A percentile compares a stretch with the other conserved stretches of the same genome.
Conservation (phyloP, 2,113 vertebrate genomes). For the Lichenostomus cassidix region DNA sequence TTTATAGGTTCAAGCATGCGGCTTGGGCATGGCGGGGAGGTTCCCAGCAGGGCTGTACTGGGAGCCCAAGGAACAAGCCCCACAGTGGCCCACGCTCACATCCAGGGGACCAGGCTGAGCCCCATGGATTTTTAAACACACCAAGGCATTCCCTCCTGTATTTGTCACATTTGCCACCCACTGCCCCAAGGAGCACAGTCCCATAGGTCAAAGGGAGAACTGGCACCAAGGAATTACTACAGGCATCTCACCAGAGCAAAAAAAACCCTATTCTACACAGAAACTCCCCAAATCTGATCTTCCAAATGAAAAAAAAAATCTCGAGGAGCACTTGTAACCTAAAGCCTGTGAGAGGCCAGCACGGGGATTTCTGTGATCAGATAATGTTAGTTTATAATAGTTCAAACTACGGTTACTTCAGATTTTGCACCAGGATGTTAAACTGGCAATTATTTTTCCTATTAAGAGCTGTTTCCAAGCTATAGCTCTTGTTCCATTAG, state of each 20-base stretch:
- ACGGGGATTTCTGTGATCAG: neutral
- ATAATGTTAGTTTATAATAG: neutral
- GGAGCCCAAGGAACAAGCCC: neutral
- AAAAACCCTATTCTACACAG: fast-evolving
- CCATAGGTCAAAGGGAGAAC: neutral
- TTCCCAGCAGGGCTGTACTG: neutral
- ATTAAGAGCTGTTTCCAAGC: slow-evolving; percentile 14
- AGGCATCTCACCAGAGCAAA: neutral
- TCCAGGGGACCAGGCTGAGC: neutral
- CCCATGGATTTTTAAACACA: neutral
- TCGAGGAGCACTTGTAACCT: slow-evolving; percentile 22
- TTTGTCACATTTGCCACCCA: neutral
- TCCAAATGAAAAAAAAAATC: neutral
- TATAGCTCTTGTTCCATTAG: neutral
- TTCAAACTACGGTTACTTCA: neutral
- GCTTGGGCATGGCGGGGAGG: neutral
- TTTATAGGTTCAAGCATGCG: neutral
- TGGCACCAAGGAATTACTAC: neutral
- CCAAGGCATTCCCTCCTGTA: neutral
- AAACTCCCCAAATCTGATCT: neutral
- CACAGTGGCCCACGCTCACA: neutral
- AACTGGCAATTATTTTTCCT: neutral
- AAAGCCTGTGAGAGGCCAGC: neutral
- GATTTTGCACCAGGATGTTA: neutral
- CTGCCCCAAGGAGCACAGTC: neutral